Percentiles rank a stretch among this genome's conserved stretches.
phyloP scores from a whole-genome alignment of 2,797 vertebrate genomes.

The Tympanoctomys barrerae region DNA sequence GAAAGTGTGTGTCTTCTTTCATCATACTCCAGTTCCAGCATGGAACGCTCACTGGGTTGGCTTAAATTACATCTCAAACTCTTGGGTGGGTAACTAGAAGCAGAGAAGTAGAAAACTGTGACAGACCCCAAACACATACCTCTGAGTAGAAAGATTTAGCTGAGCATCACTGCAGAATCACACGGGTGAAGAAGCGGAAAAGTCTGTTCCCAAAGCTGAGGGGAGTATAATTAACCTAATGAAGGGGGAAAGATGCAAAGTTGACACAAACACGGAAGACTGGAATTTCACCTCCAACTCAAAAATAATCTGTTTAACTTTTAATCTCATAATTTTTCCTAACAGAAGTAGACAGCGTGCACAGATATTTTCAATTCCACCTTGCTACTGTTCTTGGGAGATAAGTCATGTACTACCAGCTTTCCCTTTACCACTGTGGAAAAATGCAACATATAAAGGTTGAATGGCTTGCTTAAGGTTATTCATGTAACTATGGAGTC shows the following conservation, averaged over 20 bases:
- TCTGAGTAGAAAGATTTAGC: background rate
- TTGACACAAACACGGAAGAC: background rate
- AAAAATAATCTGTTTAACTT: background rate
- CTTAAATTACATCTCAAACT: background rate
- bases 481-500: background rate
- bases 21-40: background rate
- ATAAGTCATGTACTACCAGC: background rate
- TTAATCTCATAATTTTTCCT: background rate
- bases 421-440: background rate
- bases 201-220: background rate
- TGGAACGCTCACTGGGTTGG: background rate
- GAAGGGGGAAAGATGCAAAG: background rate
- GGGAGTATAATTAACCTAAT: background rate
- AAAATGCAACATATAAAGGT: background rate
- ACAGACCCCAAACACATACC: rapidly evolving
- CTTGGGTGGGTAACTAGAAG: background rate
- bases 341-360: background rate
- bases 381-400: background rate
- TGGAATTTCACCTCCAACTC: background rate
- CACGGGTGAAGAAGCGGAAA: background rate
- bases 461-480: slow-evolving; percentile 1
- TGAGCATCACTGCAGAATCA: background rate
- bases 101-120: background rate
- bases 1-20: background rate
- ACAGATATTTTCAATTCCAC: background rate